phyloP scores from a whole-genome alignment of 2,113 vertebrate species.

The Anhinga rufa region DNA sequence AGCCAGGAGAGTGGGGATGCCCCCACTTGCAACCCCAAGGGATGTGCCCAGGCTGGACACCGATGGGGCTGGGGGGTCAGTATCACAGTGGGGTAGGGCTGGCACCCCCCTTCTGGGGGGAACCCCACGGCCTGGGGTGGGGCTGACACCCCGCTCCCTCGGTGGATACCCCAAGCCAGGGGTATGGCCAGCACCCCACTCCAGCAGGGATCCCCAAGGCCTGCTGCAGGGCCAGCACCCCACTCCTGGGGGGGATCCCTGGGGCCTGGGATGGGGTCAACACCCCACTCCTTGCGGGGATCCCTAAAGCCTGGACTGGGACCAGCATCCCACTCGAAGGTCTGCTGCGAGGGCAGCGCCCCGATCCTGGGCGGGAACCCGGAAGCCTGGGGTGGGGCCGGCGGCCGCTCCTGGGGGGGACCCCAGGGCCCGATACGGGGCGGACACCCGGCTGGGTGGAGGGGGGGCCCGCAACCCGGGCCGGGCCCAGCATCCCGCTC shows the following conservation, averaged over 20 bases:
- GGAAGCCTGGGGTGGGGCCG: not conserved
- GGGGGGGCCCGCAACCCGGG: not conserved
- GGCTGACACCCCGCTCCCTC: not conserved
- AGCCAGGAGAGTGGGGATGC: not conserved
- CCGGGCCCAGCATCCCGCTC: not conserved
- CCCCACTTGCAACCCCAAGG: not conserved
- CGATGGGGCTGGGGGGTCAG: rapidly evolving
- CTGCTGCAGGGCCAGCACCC: not conserved
- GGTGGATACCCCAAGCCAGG: not conserved
- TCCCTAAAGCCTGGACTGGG: not conserved
- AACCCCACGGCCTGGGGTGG: not conserved
- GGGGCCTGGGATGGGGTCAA: not conserved
- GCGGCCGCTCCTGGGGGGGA: not conserved
- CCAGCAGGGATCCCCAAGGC: not conserved
- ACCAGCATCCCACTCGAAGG: not conserved
- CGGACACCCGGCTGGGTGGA: not conserved
- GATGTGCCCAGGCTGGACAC: not conserved
- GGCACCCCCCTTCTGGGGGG: not conserved
- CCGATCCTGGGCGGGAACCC: not conserved
- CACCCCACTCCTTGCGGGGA: not conserved
- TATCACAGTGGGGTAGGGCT: not conserved
- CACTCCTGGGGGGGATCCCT: not conserved
- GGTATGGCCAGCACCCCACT: too few relatives aligned
- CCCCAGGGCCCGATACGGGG: not conserved
- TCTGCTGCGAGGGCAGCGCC: not conserved